Percentiles rank a stretch among this genome's conserved stretches.
Evolutionary conservation across 2,113 vertebrate species (phyloP).

Genomic region (Gnathonemus echidnorhynchus): DNA sequence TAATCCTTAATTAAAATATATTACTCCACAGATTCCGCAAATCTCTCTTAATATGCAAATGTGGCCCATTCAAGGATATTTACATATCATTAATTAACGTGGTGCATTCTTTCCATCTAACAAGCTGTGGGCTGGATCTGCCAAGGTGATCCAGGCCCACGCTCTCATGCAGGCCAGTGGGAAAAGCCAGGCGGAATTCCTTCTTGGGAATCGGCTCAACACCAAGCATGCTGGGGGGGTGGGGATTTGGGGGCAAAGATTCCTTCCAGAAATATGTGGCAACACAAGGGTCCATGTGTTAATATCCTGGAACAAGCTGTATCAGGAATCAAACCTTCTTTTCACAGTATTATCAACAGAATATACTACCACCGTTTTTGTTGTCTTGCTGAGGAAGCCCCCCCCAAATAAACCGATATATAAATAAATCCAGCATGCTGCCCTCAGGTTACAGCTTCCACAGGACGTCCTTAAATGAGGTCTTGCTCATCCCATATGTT

Average conservation of each 20-base stretch:
- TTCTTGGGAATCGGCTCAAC: no score
- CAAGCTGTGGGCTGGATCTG: conserved; percentile 80
- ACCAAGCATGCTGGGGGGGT: not conserved
- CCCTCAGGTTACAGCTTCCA: not conserved
- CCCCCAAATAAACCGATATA: not conserved
- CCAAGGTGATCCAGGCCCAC: conserved; percentile 70
- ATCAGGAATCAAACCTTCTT: not conserved
- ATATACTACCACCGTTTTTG: not conserved
- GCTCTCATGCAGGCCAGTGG: conserved; percentile 19
- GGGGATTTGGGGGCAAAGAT: not conserved
- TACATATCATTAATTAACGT: conserved; percentile 96
- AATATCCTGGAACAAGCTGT: not conserved
- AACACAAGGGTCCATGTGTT: not conserved
- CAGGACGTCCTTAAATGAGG: not conserved
- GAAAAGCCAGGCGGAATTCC: not conserved
- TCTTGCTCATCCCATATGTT: not conserved
- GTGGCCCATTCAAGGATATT: conserved; percentile 89
- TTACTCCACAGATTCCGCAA: conserved; percentile 87
- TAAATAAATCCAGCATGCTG: not conserved
- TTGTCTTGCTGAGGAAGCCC: not conserved
- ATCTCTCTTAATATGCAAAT: conserved; percentile 97
- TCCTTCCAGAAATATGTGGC: not conserved
- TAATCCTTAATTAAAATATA: conserved; percentile 99
- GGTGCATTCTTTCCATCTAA: conserved; percentile 87
- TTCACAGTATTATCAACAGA: not conserved